Evolutionary conservation across 2,113 vertebrate genomes (phyloP), one percentile per base, ranked within the genome.

Genomic region (Petroica traversi): DNA sequence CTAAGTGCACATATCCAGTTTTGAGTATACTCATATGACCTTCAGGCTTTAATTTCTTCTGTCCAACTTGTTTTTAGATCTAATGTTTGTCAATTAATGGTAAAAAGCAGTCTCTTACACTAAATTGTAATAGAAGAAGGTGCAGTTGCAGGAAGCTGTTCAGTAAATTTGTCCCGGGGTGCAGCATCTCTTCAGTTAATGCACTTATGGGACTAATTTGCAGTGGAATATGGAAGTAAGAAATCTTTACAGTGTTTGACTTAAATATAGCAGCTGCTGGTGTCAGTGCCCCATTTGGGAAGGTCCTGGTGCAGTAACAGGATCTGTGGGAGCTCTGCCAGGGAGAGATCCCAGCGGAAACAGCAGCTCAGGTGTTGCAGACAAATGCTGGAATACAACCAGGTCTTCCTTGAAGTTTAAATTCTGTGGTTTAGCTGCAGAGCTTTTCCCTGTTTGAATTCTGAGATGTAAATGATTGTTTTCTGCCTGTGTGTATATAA

Each of bases 281-380:
- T 36, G 22, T n/a, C 28, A 75, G 59, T 54, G 22, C 7, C 38
- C 14, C 0, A 0, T 55, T 14, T 33, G 48, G 29, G 17, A 10
- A 28, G 41, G 40, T 62, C 54, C 29, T 55, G 17, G 45, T 14
- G 51, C 43, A 25, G 61, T 28, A 3, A 24, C 8, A n/a, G 57
- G 55, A 31, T 34, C 31, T 24, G 1, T 16, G 49, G 8, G 54
- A 45, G 4, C 1, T 2, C 45, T 55, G 40, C 24, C 3, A 4
- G 38, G 58, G 34, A 58, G 29, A 69, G 41, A 38, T 38, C 23
- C 1, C 36, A 18, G 46, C 0, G 0, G 45, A 72, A 75, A 9
- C 24, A 34, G 55, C 0, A 0, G 31, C 67, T 72, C 54, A 6
- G 38, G 58, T 55, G 8, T 22, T 38, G 1, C 24, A 49, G 26